These are phyloP conservation scores for Halcyon leucocephala DNA, from an alignment of 2,797 vertebrate species.

Conservation along the genomic window DNA sequence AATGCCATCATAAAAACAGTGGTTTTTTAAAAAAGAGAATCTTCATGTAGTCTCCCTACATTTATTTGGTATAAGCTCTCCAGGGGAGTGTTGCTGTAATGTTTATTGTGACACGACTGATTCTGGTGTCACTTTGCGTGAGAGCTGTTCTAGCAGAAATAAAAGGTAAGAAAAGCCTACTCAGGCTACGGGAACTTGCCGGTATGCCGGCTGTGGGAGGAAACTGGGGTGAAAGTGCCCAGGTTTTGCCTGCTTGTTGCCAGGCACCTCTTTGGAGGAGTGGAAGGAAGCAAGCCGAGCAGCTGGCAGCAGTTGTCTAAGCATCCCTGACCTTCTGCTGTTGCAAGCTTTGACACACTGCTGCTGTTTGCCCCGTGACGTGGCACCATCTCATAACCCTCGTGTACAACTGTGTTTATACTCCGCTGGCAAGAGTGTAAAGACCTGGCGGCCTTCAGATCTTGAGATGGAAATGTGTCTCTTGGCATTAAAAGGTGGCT, in stretches of 20 bases:
- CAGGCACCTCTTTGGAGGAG: neutral
- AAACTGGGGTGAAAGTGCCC: neutral
- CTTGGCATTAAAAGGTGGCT: neutral
- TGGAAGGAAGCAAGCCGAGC: accelerated
- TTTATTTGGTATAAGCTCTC: neutral
- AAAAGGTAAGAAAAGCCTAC: neutral
- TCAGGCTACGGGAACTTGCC: accelerated
- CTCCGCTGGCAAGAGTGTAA: accelerated
- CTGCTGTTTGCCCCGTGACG: accelerated
- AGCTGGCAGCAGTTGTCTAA: neutral
- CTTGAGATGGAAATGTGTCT: neutral
- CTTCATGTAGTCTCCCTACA: neutral
- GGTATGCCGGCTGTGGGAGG: neutral
- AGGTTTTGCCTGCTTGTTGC: neutral
- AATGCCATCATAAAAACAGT: neutral
- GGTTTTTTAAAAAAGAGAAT: neutral
- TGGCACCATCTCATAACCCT: neutral
- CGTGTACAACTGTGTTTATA: accelerated
- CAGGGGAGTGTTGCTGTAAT: neutral
- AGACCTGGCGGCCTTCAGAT: neutral
- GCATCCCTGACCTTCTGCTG: neutral
- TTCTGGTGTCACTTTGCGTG: neutral
- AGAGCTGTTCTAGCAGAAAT: neutral
- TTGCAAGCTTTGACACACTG: accelerated
- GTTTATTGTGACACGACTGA: neutral